phyloP scores from a whole-genome alignment of 37 sponge, comb jelly and placozoan species.

The Theonella swinhoei region DNA sequence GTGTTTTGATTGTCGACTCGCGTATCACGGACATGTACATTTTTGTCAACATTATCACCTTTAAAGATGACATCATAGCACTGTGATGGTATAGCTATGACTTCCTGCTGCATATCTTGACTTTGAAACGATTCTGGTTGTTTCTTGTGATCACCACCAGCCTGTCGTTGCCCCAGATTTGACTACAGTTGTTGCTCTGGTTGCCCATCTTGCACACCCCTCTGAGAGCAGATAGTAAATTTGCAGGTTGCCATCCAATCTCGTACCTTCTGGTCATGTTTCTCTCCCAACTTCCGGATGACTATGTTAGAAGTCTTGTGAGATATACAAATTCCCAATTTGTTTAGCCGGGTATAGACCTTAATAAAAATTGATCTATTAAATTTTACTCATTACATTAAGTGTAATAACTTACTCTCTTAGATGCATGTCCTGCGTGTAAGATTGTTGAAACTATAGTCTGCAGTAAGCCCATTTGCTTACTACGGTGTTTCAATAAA shows the following conservation, averaged over 20 bases:
- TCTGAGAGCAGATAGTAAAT: too few relatives aligned
- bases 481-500: slow-evolving; percentile 16
- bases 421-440: slow-evolving; percentile 42
- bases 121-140: too few relatives aligned
- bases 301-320: not conserved
- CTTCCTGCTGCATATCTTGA: too few relatives aligned
- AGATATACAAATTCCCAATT: not conserved
- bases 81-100: too few relatives aligned
- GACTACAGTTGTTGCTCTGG: too few relatives aligned
- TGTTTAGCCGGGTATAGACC: slow-evolving; percentile 33
- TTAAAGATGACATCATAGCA: not conserved
- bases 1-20: not conserved
- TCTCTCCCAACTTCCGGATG: not conserved
- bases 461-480: slow-evolving; percentile 12
- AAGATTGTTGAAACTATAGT: slow-evolving; percentile 7
- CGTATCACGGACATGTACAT: not conserved
- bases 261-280: not conserved
- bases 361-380: not conserved
- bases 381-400: not conserved
- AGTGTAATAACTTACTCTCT: slow-evolving; percentile 6
- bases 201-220: too few relatives aligned
- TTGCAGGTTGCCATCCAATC: not conserved
- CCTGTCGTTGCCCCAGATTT: too few relatives aligned
- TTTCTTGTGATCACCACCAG: too few relatives aligned
- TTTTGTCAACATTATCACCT: not conserved